phyloP scores from a whole-genome alignment of 2,888 invertebrate genomes.

The Antheraea assamensis region DNA sequence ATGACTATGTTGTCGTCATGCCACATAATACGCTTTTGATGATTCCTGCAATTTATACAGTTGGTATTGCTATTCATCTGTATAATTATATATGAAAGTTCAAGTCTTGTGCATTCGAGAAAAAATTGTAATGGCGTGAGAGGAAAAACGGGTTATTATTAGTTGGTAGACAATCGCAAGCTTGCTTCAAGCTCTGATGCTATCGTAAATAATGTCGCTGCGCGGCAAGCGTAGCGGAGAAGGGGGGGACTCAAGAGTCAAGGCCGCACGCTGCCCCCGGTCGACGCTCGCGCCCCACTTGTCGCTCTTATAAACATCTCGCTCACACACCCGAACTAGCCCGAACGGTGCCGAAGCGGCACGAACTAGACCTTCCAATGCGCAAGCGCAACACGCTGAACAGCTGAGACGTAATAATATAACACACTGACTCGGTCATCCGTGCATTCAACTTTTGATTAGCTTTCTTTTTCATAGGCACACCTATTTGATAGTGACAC shows the following conservation, averaged over 20 bases:
- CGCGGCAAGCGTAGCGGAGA: conserved; percentile 61
- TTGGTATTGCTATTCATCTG: neutral
- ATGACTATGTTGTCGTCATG: conserved; percentile 24
- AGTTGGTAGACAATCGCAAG: conserved; percentile 77
- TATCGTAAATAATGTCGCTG: conserved; percentile 81
- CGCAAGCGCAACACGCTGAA: conserved; percentile 75
- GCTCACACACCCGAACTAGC: conserved; percentile 56
- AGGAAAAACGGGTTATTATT: conserved; percentile 82
- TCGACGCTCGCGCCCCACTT: conserved; percentile 88
- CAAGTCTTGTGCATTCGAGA: conserved; percentile 52
- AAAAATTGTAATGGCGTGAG: conserved; percentile 75
- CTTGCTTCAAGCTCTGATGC: conserved; percentile 76
- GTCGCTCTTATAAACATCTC: conserved; percentile 68
- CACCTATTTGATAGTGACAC: conserved; percentile 50
- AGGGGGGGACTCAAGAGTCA: conserved; percentile 82
- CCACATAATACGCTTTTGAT: conserved; percentile 17
- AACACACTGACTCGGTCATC: conserved; percentile 83
- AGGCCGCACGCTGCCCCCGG: conserved; percentile 89
- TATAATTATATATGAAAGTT: conserved; percentile 29
- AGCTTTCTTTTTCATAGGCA: conserved; percentile 78
- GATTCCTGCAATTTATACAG: neutral
- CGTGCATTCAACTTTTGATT: conserved; percentile 82
- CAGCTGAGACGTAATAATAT: conserved; percentile 81
- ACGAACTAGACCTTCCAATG: conserved; percentile 81
- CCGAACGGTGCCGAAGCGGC: conserved; percentile 62